Evolutionary conservation across 2,888 invertebrate genomes (phyloP), one percentile per base, ranked within the genome.

Genomic region (Micropterix aruncella): DNA sequence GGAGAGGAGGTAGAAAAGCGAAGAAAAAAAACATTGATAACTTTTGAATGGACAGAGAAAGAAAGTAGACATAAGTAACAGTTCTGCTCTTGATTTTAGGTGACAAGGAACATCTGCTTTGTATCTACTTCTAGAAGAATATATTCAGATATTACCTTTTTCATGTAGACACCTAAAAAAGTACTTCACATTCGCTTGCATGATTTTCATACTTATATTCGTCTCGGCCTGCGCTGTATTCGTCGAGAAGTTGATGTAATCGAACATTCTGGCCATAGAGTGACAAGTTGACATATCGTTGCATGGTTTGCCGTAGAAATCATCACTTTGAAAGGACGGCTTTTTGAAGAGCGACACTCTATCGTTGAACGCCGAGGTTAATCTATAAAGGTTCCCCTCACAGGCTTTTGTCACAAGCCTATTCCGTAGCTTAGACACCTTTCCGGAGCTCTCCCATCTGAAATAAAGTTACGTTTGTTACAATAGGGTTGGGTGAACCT

Each of bases 151-250:
- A 55, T 58, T 62, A 81, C 84, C 80, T 60, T 69, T 63, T 53
- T 83, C 76, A 44, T 74, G 74, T 46, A 87, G 70, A 53, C 82
- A 82, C 46, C 80, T 70, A 58, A 85, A 88, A 61, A 87, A 88
- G 57, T 86, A 88, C 53, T 80, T 77, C 2, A 84, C 80, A 3
- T 79, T 76, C 0, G 83, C 76, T 50, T 79, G 75, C 0, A 84
- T 78, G 14, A 86, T 65, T 60, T 80, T 84, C 16, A 87, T 60
- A 14, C 77, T 68, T 1, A 77, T 76, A 53, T 83, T 79, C 2
- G 82, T 74, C 37, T 77, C 77, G 1, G 78, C 75, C 9, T 79
- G 70, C 14, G 74, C 72, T 36, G 73, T 66, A 40, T 67, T 65
- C 1, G 69, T 73, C 0, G 80, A 76, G 50, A 79, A 66, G 51